Evolutionary conservation across 1,140 invertebrate genomes (phyloP).

Genomic region (Colletes gigas): DNA sequence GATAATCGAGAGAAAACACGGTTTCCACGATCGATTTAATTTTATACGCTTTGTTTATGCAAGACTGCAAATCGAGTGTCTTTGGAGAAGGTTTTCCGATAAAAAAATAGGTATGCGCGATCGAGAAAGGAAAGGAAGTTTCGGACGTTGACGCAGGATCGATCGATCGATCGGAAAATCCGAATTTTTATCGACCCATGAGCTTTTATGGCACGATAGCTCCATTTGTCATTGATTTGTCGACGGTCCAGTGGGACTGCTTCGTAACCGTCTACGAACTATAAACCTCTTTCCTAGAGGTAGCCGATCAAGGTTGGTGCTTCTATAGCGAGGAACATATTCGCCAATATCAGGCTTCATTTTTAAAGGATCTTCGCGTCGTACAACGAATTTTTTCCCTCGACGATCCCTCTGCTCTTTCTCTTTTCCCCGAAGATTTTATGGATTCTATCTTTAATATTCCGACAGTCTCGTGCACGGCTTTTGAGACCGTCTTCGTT

Average conservation of each 20-base stretch:
- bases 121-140: neutral
- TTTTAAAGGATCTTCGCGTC: neutral
- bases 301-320: constrained; percentile 23
- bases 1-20: no score
- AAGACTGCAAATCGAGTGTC: no score
- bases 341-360: constrained; percentile 3
- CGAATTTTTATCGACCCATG: neutral
- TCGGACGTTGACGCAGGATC: neutral
- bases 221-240: neutral
- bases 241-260: neutral
- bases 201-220: neutral
- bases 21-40: no score
- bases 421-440: constrained; percentile 11
- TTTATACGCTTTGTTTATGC: no score
- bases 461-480: neutral
- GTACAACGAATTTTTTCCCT: constrained; percentile 11
- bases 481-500: neutral
- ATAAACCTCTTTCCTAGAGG: neutral
- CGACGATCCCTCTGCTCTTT: neutral
- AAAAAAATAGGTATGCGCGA: no score
- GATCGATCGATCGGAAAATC: neutral
- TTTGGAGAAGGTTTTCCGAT: no score
- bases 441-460: constrained; percentile 21
- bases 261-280: neutral
- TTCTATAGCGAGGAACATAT: neutral